phyloP scores from a whole-genome alignment of 2,113 vertebrate genomes.

The Ginglymostoma cirratum region DNA sequence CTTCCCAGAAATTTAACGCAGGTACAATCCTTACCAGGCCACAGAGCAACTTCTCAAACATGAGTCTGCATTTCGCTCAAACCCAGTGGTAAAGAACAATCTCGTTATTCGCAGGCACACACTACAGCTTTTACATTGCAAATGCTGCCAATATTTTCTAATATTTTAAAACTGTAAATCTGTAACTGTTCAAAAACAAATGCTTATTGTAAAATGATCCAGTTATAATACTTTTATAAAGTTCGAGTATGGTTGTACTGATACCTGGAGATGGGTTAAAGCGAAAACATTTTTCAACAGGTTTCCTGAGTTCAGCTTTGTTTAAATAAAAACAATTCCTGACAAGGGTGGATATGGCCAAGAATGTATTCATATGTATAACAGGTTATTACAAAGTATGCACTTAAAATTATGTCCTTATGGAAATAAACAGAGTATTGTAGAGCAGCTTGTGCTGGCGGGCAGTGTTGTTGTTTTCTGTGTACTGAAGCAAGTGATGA shows the following conservation, averaged over 20 bases:
- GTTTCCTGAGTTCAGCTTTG: neutral
- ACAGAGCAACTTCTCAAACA: neutral
- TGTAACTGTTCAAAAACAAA: neutral
- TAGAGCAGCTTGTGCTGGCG: neutral
- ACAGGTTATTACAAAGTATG: neutral
- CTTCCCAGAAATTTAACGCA: neutral
- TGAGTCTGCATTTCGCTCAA: neutral
- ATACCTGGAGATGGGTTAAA: neutral
- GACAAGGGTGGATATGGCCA: neutral
- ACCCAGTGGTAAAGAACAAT: neutral
- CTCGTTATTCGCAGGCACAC: neutral
- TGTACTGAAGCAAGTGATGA: neutral
- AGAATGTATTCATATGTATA: conserved; percentile 18
- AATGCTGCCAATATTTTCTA: neutral
- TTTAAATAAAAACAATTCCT: conserved; percentile 6
- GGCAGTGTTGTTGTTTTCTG: neutral
- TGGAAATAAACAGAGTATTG: conserved; percentile 9
- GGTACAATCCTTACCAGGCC: neutral
- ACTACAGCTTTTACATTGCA: neutral
- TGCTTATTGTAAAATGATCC: neutral
- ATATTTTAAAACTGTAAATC: neutral
- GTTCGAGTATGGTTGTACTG: neutral
- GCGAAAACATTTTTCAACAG: conserved; percentile 12
- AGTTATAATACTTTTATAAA: neutral
- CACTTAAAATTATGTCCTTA: neutral